Evolutionary conservation across 2,888 invertebrate species (phyloP).

Genomic region (Arctia plantaginis): DNA sequence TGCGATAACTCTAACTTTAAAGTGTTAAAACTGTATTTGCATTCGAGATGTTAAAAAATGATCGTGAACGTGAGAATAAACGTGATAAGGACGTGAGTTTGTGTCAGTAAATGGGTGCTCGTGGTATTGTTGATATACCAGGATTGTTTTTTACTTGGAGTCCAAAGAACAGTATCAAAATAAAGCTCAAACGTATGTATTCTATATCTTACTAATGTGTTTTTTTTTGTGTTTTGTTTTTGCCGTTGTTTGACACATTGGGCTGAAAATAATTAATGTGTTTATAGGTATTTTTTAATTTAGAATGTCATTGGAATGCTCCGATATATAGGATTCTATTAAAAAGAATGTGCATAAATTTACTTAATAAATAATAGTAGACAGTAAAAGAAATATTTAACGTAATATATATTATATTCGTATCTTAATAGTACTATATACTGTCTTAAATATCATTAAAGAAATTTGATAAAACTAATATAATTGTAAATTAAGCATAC

Average conservation of each 20-base stretch:
- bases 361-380: too few species aligned
- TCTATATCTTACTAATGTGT: not conserved
- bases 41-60: constrained; percentile 39
- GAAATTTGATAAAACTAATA: too few species aligned
- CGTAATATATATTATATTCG: not conserved
- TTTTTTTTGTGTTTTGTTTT: not conserved
- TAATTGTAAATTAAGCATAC: too few species aligned
- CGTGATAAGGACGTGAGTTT: constrained; percentile 65
- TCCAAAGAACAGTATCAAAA: constrained; percentile 83
- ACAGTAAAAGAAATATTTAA: not conserved
- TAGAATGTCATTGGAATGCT: not conserved
- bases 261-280: not conserved
- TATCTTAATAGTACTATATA: not conserved
- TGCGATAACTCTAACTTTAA: constrained; percentile 41
- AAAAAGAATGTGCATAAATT: not conserved
- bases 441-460: not conserved
- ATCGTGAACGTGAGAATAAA: constrained; percentile 54
- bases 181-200: constrained; percentile 84
- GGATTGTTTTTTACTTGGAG: constrained; percentile 83
- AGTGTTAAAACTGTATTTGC: constrained; percentile 40
- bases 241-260: not conserved
- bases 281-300: not conserved
- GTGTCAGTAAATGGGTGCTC: constrained; percentile 83
- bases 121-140: constrained; percentile 78
- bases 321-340: not conserved